These are phyloP conservation scores for Tokudaia muenninki DNA, from an alignment of 2,797 vertebrate genomes.

Conservation along the genomic window DNA sequence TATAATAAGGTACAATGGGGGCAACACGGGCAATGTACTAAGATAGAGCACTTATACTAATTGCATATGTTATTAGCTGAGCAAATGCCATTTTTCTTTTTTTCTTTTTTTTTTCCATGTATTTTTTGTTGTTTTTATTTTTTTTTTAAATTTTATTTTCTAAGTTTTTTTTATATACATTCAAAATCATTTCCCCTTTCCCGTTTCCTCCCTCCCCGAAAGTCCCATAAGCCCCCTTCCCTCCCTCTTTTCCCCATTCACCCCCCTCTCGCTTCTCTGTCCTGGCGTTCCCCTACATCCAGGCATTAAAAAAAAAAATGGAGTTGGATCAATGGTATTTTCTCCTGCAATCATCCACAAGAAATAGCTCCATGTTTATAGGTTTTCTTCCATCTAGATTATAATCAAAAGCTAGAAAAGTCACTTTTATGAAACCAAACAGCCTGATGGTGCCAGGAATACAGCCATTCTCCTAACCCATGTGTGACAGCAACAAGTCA, in stretches of 20 bases:
- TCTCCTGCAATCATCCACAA: constrained; percentile 17
- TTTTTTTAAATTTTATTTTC: too few species aligned
- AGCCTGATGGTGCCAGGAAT: constrained; percentile 37
- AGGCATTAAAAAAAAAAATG: constrained; percentile 47
- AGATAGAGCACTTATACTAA: neutral
- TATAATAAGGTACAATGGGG: neutral
- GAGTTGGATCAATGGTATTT: constrained; percentile 55
- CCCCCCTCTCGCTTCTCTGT: too few species aligned
- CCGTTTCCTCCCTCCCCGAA: too few species aligned
- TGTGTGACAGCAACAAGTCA: constrained; percentile 67
- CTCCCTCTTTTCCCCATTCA: too few species aligned
- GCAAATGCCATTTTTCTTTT: neutral
- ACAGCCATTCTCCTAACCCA: constrained; percentile 73
- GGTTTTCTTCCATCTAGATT: constrained; percentile 64
- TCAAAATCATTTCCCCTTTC: too few species aligned
- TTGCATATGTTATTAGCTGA: neutral
- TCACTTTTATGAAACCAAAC: constrained; percentile 74
- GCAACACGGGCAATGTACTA: neutral
- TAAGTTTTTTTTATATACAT: too few species aligned
- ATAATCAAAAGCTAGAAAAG: constrained; percentile 79
- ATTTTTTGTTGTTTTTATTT: too few species aligned
- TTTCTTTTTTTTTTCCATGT: too few species aligned
- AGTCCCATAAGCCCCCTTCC: too few species aligned
- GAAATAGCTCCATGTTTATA: constrained; percentile 61
- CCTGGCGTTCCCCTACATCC: too few species aligned